Evolutionary conservation across 2,113 vertebrate species (phyloP), one percentile per base, ranked within the genome.

Genomic region (Anarrhichthys ocellatus): DNA sequence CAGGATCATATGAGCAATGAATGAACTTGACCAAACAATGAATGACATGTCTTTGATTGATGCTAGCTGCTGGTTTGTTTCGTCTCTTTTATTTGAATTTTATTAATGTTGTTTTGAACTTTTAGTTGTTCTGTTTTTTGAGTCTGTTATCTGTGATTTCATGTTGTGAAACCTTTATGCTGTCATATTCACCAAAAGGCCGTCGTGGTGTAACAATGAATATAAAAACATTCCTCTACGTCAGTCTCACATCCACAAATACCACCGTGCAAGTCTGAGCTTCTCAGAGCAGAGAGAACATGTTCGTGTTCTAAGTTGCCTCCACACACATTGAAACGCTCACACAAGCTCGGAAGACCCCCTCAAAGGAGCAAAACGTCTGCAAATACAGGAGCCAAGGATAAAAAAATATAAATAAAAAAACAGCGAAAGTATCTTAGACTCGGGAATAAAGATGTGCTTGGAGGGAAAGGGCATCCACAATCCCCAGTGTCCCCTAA

Each of bases 401-500:
- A 69, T 27, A 29, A 20, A 61, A 66, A 44, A 24, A 24, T 17
- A 34, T 6, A 34, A 34, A 34, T 34, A 34, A 56, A 34, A 65
- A 63, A 42, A 61, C 7, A 50, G 52, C 9, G 2, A 27, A 65
- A 72, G 76, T 62, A 67, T 73, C 72, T 13, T 20, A 62, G 32
- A 32, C 11, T 24, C 58, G 34, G 61, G 44, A 80, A 76, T 42
- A 36, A 73, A 68, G 56, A 64, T 52, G 76, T 44, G 61, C n/a
- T 34, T 34, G 32, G 50, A 54, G 58, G 74, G 54, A 70, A 77
- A 86, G 73, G 42, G 46, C 32, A 20, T 64, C 40, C 27, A 81
- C 36, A 65, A 6, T 90, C 84, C 87, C 79, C 27, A 15, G 70
- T 40, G 79, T 44, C 5, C 50, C 69, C 66, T 80, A 54, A 85